These are phyloP conservation scores for Caenorhabditis briggsae DNA, from an alignment of 1,140 invertebrate genomes.

Conservation along the genomic window DNA sequence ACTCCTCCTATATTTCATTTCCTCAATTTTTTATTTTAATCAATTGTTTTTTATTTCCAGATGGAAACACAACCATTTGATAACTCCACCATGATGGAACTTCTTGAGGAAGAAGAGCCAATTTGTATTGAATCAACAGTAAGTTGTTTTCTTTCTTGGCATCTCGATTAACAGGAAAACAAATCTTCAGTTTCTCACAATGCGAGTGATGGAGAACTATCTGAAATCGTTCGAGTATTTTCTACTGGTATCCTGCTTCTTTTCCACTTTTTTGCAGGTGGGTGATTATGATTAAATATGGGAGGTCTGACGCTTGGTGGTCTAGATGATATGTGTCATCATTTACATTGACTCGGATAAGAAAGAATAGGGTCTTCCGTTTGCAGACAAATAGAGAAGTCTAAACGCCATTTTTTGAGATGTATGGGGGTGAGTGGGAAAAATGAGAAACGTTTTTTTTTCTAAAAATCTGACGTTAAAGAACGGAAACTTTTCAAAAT, in stretches of 20 bases:
- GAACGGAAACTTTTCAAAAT: no score
- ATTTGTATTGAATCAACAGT: conserved; percentile 22
- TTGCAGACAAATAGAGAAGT: no score
- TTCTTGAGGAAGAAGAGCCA: neutral
- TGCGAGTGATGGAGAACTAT: conserved; percentile 43
- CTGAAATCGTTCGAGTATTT: conserved; percentile 32
- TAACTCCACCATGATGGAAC: conserved; percentile 15
- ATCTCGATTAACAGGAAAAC: neutral
- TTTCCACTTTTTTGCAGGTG: conserved; percentile 24
- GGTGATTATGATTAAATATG: neutral
- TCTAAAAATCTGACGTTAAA: no score
- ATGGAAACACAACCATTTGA: conserved; percentile 4
- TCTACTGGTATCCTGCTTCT: conserved; percentile 17
- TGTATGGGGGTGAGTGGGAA: no score
- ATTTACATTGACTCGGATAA: no score
- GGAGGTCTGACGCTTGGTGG: neutral
- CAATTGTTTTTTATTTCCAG: neutral
- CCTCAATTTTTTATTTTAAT: neutral
- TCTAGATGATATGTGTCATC: no score
- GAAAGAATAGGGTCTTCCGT: no score
- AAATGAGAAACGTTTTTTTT: neutral
- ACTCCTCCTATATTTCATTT: neutral
- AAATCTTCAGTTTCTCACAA: conserved; percentile 39
- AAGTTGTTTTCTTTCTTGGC: neutral
- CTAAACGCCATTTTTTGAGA: no score